Percentiles rank a stretch among this genome's conserved stretches.
Evolutionary conservation across 2,797 vertebrate species (phyloP).

Genomic region (Malacoraja senta): DNA sequence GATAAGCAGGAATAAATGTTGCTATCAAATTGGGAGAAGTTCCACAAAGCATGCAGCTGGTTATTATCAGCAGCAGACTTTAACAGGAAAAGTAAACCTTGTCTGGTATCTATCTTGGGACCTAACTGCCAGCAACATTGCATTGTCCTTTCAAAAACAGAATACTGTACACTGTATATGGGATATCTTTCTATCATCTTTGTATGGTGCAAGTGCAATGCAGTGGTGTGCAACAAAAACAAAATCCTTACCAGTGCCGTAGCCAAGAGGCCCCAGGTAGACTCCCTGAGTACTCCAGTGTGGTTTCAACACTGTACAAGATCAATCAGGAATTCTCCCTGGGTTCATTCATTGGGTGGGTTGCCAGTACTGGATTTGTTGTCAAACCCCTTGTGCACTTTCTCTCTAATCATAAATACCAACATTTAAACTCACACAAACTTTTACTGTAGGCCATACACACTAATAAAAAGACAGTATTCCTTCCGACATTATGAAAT

Average conservation of each 20-base stretch:
- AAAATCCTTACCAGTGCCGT: conserved; percentile 17
- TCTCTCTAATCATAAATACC: conserved; percentile 66
- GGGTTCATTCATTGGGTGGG: background rate
- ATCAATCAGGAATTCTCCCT: conserved; percentile 6
- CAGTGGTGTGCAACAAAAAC: conserved; percentile 29
- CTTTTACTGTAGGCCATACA: conserved; percentile 80
- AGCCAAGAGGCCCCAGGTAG: conserved; percentile 20
- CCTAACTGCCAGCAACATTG: conserved; percentile 64
- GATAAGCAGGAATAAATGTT: conserved; percentile 44
- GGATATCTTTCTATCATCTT: conserved; percentile 64
- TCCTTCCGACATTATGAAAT: conserved; percentile 87
- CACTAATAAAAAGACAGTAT: conserved; percentile 78
- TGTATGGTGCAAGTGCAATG: conserved; percentile 28
- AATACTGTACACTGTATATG: conserved; percentile 64
- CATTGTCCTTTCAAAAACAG: conserved; percentile 52
- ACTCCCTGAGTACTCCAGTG: background rate
- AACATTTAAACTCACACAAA: conserved; percentile 69
- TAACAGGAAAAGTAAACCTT: conserved; percentile 66
- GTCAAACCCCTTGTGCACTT: conserved; percentile 23
- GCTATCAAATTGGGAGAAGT: conserved; percentile 53
- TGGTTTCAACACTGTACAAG: background rate
- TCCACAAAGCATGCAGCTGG: conserved; percentile 64
- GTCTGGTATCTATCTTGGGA: conserved; percentile 61
- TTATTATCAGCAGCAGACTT: conserved; percentile 65
- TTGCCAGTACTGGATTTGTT: conserved; percentile 26